Percentiles rank a stretch among this genome's conserved stretches.
Evolutionary conservation across 2,797 vertebrate genomes (phyloP).

Genomic region (Megalops cyprinoides): DNA sequence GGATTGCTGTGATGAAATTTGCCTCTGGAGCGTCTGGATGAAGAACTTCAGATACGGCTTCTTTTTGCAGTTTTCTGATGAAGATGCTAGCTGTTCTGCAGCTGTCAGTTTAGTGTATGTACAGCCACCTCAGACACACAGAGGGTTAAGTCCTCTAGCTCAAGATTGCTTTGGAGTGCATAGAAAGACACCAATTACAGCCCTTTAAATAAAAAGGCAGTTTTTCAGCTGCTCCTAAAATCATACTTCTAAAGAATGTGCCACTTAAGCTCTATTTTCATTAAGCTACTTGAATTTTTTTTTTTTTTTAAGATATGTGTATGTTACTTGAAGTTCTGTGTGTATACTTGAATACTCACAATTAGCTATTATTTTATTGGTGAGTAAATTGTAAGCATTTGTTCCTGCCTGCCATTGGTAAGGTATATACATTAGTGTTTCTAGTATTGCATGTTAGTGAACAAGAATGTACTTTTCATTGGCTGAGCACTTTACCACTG

Average conservation of each 20-base stretch:
- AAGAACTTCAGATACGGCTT: background rate
- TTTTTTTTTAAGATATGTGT: conserved; percentile 59
- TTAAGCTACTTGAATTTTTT: conserved; percentile 65
- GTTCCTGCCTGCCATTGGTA: conserved; percentile 64
- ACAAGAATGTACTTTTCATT: conserved; percentile 75
- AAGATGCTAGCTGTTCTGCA: background rate
- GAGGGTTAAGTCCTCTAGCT: background rate
- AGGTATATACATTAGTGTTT: conserved; percentile 70
- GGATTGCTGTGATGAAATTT: conserved; percentile 6
- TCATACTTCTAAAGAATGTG: conserved; percentile 61
- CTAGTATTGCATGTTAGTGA: conserved; percentile 78
- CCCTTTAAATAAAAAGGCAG: conserved; percentile 21
- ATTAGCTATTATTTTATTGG: conserved; percentile 56
- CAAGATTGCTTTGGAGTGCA: conserved; percentile 22
- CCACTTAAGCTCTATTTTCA: conserved; percentile 53
- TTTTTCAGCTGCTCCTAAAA: conserved; percentile 49
- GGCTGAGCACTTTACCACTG: conserved; percentile 80
- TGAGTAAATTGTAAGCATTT: conserved; percentile 63
- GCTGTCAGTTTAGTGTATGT: background rate
- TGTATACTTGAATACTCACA: conserved; percentile 71
- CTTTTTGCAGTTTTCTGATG: background rate
- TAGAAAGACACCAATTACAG: conserved; percentile 45
- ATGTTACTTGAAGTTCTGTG: conserved; percentile 72
- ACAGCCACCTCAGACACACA: background rate
- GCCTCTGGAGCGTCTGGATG: conserved; percentile 1